Percentiles rank a stretch among this genome's conserved stretches.
These are phyloP conservation scores for Ypsolopha sequella DNA, from an alignment of 2,888 invertebrate species.

Conservation along the genomic window DNA sequence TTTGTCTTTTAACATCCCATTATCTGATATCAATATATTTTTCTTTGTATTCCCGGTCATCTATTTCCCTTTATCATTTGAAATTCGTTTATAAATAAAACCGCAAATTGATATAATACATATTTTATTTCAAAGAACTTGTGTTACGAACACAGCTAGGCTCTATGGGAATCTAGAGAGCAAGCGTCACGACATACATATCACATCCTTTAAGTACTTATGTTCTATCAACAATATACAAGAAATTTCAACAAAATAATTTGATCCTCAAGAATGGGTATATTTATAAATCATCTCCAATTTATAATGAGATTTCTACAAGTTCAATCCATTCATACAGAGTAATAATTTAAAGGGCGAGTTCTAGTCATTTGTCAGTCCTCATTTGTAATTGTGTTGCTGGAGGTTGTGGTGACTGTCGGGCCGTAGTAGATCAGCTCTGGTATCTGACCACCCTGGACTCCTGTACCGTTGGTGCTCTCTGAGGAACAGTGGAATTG, in stretches of 20 bases:
- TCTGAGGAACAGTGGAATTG: conserved; percentile 98
- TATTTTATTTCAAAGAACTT: conserved; percentile 37
- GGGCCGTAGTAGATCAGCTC: conserved; percentile 97
- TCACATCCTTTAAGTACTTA: conserved; percentile 61
- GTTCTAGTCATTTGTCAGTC: conserved; percentile 56
- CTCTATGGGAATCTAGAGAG: conserved; percentile 52
- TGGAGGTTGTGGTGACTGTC: conserved; percentile 59
- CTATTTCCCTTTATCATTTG: background rate
- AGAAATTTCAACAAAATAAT: conserved; percentile 41
- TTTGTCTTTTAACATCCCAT: too few relatives aligned
- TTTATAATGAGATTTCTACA: conserved; percentile 13
- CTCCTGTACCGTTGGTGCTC: conserved; percentile 97
- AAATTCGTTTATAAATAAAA: background rate
- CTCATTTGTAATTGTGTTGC: conserved; percentile 54
- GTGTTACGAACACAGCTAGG: conserved; percentile 30
- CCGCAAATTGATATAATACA: conserved; percentile 7
- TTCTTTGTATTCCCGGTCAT: too few relatives aligned
- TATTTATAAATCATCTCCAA: conserved; percentile 9
- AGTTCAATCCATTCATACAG: conserved; percentile 29
- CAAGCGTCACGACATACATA: conserved; percentile 60
- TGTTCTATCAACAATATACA: conserved; percentile 53
- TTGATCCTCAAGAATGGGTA: conserved; percentile 40
- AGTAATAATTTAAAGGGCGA: conserved; percentile 38
- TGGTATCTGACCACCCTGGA: conserved; percentile 97
- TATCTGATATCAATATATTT: too few relatives aligned